Evolutionary conservation across 2,888 invertebrate species (phyloP).

Genomic region (Stenotaenia linearis): DNA sequence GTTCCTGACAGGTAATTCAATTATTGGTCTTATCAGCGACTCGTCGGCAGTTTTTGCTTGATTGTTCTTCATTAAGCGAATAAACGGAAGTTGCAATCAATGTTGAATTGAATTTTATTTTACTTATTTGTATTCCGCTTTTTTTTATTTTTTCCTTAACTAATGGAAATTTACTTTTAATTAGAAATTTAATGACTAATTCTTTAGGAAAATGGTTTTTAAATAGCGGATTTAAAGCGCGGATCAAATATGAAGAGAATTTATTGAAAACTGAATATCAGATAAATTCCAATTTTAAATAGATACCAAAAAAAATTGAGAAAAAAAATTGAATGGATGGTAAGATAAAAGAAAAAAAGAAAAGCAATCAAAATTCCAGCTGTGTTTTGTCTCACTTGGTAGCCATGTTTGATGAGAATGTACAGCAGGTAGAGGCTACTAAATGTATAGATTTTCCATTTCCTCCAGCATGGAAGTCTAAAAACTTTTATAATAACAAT

Average conservation of each 20-base stretch:
- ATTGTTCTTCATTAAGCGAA: not conserved
- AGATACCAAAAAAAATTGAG: not conserved
- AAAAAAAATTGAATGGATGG: not conserved
- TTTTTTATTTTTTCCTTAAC: not conserved
- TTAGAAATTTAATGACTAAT: too few relatives aligned
- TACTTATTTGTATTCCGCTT: not conserved
- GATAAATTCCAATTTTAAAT: not conserved
- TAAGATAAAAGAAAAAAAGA: not conserved
- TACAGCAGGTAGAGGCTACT: not conserved
- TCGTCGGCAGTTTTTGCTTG: not conserved
- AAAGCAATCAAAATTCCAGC: slow-evolving; percentile 23
- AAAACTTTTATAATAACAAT: not conserved
- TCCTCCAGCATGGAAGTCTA: not conserved
- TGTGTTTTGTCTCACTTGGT: slow-evolving; percentile 12
- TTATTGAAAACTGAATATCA: not conserved
- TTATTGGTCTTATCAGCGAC: slow-evolving; percentile 10
- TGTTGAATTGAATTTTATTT: not conserved
- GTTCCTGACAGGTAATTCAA: slow-evolving; percentile 16
- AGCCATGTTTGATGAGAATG: slow-evolving; percentile 24
- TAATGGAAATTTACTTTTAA: not conserved
- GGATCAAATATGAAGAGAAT: not conserved
- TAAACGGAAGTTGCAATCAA: not conserved
- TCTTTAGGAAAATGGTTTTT: not conserved
- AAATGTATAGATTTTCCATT: slow-evolving; percentile 18
- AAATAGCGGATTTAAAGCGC: not conserved